Base-by-base conservation (phyloP, 2,113 vertebrate species). In the Peromyscus maniculatus region DNA sequence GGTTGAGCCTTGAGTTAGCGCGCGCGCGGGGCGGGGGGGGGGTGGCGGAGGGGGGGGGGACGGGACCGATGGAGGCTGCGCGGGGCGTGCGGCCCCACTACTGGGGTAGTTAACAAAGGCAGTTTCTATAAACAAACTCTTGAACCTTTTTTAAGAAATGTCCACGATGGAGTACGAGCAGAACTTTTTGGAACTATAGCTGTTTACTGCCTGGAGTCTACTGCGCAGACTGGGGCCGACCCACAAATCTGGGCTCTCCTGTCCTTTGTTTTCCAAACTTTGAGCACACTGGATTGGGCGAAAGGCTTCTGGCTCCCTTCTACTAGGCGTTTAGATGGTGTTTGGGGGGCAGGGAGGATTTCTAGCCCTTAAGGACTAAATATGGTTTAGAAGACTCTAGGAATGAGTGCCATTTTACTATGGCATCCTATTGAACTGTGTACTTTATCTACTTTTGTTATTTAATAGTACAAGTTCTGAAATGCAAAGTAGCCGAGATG, bases 231-330 rank as follows among this genome's bases (percentile, higher is more conserved):
- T 2, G 57, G 62, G 79, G 77, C 79, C 11, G 12, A 77, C 64
- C 39, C 62, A 3, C 95, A 33, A 3, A 39, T 64, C 67, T 33
- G 77, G 93, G 28, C 39, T 78, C 67, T 57, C 43, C n/a, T 79
- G 64, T 11, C 89, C 97, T 91, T 97, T 97, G 97, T 97, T 92
- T 97, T 75, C 86, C 46, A 22, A 94, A 97, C 95, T 96, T 97
- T 62, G 5, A 91, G 93, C 49, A 39, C 24, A 15, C 82, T 55
- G 89, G 92, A 77, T 94, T 91, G 95, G 95, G 83, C 46, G 59
- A 36, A 89, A 77, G 91, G n/a, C 74, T 92, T 91, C 59, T 10
- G 31, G 46, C 67, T 87, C 36, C 52, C 15, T 66, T 74, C 75
- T 86, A 2, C 71, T 66, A 16, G 43, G 91, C 62, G 7, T 62